These are phyloP conservation scores for Clamator glandarius DNA, from an alignment of 2,797 vertebrate species.

Conservation along the genomic window DNA sequence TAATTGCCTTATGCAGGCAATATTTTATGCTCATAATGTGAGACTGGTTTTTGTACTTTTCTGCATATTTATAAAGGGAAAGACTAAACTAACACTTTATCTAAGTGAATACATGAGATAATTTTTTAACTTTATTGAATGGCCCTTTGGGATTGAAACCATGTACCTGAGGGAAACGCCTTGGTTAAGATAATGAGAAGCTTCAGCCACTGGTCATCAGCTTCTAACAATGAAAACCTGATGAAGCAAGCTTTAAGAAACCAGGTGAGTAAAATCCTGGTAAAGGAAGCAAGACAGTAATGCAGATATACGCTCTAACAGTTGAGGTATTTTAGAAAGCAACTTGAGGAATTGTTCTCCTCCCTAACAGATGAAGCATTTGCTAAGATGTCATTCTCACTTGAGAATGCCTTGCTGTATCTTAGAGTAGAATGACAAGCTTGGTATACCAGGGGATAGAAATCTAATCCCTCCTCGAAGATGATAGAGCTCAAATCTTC, in stretches of 20 bases:
- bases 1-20: neutral
- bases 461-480: slow-evolving; percentile 30
- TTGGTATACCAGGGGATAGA: neutral
- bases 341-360: neutral
- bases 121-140: neutral
- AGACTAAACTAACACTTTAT: neutral
- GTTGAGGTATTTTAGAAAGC: neutral
- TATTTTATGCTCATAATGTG: neutral
- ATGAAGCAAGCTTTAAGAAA: neutral
- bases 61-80: neutral
- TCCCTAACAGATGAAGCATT: neutral
- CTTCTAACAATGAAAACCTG: neutral
- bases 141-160: neutral
- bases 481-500: slow-evolving; percentile 3
- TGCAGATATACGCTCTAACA: neutral
- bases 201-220: neutral
- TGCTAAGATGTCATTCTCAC: neutral
- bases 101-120: neutral
- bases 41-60: neutral
- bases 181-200: neutral
- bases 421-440: slow-evolving; percentile 17
- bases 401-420: neutral
- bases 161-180: fast-evolving
- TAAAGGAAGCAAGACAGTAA: neutral
- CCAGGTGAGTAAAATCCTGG: neutral